Evolutionary conservation across 2,113 vertebrate species (phyloP), one percentile per base, ranked within the genome.

Genomic region (Melanostigma gelatinosum): DNA sequence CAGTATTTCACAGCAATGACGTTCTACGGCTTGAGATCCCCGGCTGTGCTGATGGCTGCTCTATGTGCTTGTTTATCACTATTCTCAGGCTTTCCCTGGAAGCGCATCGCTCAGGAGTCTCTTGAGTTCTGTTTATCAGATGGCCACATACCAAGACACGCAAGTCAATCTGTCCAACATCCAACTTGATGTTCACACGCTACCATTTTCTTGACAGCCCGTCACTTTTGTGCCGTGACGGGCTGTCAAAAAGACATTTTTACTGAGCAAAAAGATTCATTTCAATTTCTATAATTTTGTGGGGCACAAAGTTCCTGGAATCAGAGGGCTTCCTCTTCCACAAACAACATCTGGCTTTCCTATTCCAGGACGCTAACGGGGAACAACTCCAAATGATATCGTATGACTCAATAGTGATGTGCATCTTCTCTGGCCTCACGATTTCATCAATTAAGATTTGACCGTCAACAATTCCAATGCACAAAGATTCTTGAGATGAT

Each of bases 1-100:
- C 84, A 77, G 81, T 74, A 67, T 61, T 69, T 58, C 63, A 52
- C 20, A 58, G 67, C 77, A 42, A 22, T 71, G 71, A 87, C 58
- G 38, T 66, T 60, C 24, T 57, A 8, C 12, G 7, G 69, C 72
- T 71, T 27, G 69, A 55, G 32, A 44, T 44, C 13, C 24, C 36
- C 16, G 42, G 3, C 48, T 63, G 32, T 61, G 62, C 38, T 54
- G 58, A 67, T 29, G 24, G 18, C 46, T 68, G 64, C 48, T 74
- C 57, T 8, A 29, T 6, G 13, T 24, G 27, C 42, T 34, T 29
- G 44, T 52, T 84, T 46, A 36, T 8, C 40, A 48, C 2, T 18
- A 44, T 42, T 46, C 20, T 58, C 34, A 27, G 9, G 38, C 44
- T 27, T 4, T 48, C 42, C 42, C 27, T 40, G 36, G 48, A 52